phyloP scores from a whole-genome alignment of 1,140 invertebrate species.

The Sogatella furcifera region DNA sequence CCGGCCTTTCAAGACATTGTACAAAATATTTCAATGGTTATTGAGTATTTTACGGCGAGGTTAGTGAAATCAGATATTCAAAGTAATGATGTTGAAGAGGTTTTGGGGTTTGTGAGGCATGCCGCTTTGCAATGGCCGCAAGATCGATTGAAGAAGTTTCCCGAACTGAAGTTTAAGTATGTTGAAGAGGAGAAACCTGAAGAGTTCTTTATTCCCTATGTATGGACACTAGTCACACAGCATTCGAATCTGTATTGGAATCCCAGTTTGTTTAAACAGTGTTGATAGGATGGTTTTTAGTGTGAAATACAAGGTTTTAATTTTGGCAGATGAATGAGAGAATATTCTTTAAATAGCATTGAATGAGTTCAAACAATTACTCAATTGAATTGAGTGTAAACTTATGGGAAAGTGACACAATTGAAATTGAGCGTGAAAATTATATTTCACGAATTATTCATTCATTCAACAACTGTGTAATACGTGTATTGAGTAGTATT shows the following conservation, averaged over 20 bases:
- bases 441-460: no score
- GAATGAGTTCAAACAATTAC: no score
- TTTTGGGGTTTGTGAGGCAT: slow-evolving; percentile 76
- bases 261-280: slow-evolving; percentile 11
- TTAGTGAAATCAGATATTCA: slow-evolving; percentile 53
- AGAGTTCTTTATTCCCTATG: slow-evolving; percentile 98
- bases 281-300: neutral
- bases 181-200: slow-evolving; percentile 98
- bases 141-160: slow-evolving; percentile 94
- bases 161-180: slow-evolving; percentile 97
- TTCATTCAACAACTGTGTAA: no score
- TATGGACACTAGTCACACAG: slow-evolving; percentile 83
- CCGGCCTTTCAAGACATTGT: slow-evolving; percentile 90
- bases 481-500: no score
- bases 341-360: no score
- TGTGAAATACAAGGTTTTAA: no score
- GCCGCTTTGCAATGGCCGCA: slow-evolving; percentile 79
- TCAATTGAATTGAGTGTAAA: no score
- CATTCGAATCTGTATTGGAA: slow-evolving; percentile 14
- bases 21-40: slow-evolving; percentile 90
- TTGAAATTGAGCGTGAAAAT: no score
- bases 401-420: no score
- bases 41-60: slow-evolving; percentile 74
- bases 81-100: slow-evolving; percentile 70
- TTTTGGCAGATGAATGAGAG: no score